phyloP scores from a whole-genome alignment of 2,113 vertebrate species.

The Stigmatopora argus region DNA sequence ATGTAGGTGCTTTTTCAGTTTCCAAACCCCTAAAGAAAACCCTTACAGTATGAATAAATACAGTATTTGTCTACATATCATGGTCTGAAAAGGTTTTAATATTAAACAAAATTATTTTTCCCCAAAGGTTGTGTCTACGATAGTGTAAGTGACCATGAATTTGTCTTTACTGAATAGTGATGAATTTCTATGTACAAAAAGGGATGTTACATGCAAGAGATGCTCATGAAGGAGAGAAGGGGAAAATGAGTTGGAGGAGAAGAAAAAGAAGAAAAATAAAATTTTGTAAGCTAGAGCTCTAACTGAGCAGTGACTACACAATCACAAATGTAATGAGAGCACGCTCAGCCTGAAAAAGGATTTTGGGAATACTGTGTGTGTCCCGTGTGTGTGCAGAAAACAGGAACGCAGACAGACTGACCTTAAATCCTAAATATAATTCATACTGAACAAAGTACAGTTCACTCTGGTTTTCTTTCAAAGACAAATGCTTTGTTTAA shows the following conservation, averaged over 20 bases:
- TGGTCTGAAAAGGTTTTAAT: not conserved
- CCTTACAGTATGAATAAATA: too few relatives aligned
- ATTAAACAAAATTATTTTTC: not conserved
- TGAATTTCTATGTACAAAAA: conserved; percentile 65
- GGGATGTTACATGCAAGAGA: conserved; percentile 63
- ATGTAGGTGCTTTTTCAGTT: not conserved
- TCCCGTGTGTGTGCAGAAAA: conserved; percentile 7
- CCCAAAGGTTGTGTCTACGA: conserved; percentile 26
- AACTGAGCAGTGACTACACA: conserved; percentile 61
- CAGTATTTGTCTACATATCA: not conserved
- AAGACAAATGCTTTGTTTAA: conserved; percentile 16
- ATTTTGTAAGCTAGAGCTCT: conserved; percentile 50
- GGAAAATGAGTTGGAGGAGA: conserved; percentile 27
- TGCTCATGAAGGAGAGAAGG: conserved; percentile 40
- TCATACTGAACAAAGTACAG: conserved; percentile 41
- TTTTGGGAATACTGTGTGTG: conserved; percentile 28
- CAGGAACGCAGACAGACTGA: conserved; percentile 35
- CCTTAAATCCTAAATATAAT: conserved; percentile 48
- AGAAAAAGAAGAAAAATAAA: conserved; percentile 46
- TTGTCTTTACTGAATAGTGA: conserved; percentile 59
- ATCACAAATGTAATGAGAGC: conserved; percentile 58
- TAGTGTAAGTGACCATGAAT: conserved; percentile 51
- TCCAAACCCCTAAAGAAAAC: not conserved
- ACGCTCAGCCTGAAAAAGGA: conserved; percentile 57
- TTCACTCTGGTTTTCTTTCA: conserved; percentile 31